Conservation (phyloP, 2,113 vertebrate species). For the Halcyon malimbica region DNA sequence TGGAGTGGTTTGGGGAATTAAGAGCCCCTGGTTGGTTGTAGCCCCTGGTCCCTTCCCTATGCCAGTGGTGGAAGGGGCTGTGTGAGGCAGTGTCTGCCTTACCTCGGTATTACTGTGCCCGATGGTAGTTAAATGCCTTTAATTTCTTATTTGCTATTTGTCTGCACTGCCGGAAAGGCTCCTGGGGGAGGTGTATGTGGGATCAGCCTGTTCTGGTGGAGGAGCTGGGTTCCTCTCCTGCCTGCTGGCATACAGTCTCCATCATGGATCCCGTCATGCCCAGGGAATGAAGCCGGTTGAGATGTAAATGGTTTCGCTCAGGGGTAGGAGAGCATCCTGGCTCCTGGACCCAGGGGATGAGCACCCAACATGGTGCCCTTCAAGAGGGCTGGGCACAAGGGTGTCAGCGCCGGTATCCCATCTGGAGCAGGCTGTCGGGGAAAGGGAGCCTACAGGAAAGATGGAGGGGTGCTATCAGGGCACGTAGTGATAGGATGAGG, state of each 20-base stretch:
- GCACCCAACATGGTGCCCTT: rapidly evolving
- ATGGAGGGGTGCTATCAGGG: not conserved
- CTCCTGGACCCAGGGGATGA: rapidly evolving
- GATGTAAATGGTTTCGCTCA: not conserved
- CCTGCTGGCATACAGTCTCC: rapidly evolving
- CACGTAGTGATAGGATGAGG: not conserved
- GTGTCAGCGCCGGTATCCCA: rapidly evolving
- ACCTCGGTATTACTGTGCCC: rapidly evolving
- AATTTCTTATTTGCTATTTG: not conserved
- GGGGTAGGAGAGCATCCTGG: not conserved
- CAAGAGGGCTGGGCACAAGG: rapidly evolving
- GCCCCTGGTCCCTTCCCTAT: not conserved
- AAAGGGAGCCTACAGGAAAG: not conserved
- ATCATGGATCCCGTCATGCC: rapidly evolving
- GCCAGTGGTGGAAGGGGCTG: rapidly evolving
- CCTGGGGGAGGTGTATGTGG: rapidly evolving
- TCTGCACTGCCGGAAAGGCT: not conserved
- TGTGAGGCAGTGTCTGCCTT: not conserved
- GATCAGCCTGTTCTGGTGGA: not conserved
- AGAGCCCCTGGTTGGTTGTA: not conserved
- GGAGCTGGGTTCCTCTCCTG: not conserved
- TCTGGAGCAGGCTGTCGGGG: not conserved
- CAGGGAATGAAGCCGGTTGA: not conserved
- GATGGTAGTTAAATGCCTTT: not conserved
- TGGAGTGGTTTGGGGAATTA: not conserved